Percentiles rank a stretch among this genome's conserved stretches.
phyloP scores from a whole-genome alignment of 1,140 invertebrate genomes.

The Rhagoletis zephyria region DNA sequence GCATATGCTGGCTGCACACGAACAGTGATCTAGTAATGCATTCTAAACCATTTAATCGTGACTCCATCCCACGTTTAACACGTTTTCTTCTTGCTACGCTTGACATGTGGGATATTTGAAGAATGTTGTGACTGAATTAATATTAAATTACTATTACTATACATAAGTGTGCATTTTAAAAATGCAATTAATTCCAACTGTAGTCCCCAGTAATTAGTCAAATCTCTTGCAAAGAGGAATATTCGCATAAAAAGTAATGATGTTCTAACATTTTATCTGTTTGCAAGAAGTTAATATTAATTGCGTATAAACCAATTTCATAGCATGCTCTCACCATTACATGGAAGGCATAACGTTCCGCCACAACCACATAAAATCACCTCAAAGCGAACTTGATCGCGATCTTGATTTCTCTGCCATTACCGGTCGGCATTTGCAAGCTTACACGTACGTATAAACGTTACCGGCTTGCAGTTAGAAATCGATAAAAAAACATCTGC shows the following conservation, averaged over 20 bases:
- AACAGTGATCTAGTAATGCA: not conserved
- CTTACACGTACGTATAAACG: not conserved
- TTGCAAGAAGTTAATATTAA: too few species aligned
- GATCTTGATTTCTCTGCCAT: conserved; percentile 28
- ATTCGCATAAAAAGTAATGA: too few species aligned
- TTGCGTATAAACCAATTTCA: too few species aligned
- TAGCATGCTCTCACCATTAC: not conserved
- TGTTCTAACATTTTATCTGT: too few species aligned
- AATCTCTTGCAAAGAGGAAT: too few species aligned
- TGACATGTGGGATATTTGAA: not conserved
- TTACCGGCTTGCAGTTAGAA: not conserved
- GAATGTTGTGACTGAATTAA: not conserved
- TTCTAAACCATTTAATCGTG: conserved; percentile 16
- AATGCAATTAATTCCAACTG: too few species aligned
- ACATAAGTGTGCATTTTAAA: too few species aligned
- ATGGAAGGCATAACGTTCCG: not conserved
- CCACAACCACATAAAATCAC: too few species aligned
- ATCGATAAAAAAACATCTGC: conserved; percentile 7
- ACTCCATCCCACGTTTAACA: not conserved
- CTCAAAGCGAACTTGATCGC: not conserved
- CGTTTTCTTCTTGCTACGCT: not conserved
- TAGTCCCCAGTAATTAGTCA: too few species aligned
- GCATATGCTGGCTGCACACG: not conserved
- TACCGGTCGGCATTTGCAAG: not conserved
- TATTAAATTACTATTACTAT: too few species aligned